Percentiles rank a stretch among this genome's conserved stretches.
phyloP scores from a whole-genome alignment of 2,113 vertebrate genomes.

The Ibidorhyncha struthersii region DNA sequence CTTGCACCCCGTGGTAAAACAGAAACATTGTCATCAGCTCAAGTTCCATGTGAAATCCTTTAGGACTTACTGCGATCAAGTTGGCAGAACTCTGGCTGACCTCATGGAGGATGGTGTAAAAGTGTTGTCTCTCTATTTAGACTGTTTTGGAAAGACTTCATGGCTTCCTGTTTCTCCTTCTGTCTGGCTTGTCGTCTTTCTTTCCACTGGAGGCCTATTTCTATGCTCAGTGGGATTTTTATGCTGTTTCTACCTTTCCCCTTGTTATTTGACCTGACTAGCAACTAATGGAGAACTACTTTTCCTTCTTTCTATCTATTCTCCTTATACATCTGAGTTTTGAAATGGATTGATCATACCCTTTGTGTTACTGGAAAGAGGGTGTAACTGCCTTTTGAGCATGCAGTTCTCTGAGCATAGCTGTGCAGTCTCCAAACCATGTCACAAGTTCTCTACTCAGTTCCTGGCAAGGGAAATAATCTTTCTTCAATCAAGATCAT shows the following conservation, averaged over 20 bases:
- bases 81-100: slow-evolving; percentile 67
- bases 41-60: slow-evolving; percentile 48
- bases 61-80: not conserved
- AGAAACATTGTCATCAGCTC: not conserved
- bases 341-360: not conserved
- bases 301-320: not conserved
- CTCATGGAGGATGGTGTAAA: slow-evolving; percentile 41
- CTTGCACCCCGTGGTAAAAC: not conserved
- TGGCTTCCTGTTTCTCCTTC: slow-evolving; percentile 45
- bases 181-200: slow-evolving; percentile 25
- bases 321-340: not conserved
- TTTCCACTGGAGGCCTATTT: slow-evolving; percentile 5
- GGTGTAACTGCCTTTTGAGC: not conserved
- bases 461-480: not conserved
- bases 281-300: not conserved
- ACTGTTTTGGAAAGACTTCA: slow-evolving; percentile 51
- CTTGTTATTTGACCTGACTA: not conserved
- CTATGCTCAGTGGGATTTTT: not conserved
- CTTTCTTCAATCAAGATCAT: not conserved
- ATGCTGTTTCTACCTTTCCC: not conserved
- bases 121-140: slow-evolving; percentile 56
- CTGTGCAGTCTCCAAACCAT: not conserved
- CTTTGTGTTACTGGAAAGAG: not conserved
- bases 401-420: not conserved
- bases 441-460: not conserved